Percentiles rank a stretch among this genome's conserved stretches.
Conservation (phyloP, 2,888 invertebrate species). For the Platycnemis pennipes region DNA sequence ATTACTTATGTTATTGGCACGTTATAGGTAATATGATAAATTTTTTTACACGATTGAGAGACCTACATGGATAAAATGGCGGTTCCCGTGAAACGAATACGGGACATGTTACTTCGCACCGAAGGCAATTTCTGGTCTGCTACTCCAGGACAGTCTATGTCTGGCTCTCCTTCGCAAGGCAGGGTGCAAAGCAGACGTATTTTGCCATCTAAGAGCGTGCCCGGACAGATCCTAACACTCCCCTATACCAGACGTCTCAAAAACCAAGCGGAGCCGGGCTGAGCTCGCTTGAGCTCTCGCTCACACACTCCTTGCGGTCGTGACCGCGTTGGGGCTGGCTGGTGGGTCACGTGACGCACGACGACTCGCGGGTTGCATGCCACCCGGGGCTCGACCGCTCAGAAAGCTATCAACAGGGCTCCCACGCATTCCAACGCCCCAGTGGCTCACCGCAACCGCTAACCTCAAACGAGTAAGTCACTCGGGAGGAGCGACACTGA, state of each 20-base stretch:
- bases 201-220: neutral
- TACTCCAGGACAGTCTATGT: neutral
- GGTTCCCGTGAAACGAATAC: no score
- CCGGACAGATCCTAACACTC: neutral
- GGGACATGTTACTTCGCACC: no score
- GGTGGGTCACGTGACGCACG: neutral
- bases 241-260: neutral
- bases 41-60: no score
- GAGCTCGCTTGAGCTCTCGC: neutral
- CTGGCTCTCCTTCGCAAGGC: neutral
- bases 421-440: slow-evolving; percentile 1
- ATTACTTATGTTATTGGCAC: no score
- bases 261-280: neutral
- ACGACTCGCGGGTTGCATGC: neutral
- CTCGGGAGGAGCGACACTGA: neutral
- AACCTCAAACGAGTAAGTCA: slow-evolving; percentile 10
- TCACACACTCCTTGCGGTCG: neutral
- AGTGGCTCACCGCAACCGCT: neutral
- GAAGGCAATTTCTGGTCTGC: no score
- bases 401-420: neutral
- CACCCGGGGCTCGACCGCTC: neutral
- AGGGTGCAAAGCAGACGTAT: neutral
- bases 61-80: no score
- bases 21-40: no score
- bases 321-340: neutral